phyloP scores from a whole-genome alignment of 2,888 invertebrate species.

The Coenonympha glycerion region DNA sequence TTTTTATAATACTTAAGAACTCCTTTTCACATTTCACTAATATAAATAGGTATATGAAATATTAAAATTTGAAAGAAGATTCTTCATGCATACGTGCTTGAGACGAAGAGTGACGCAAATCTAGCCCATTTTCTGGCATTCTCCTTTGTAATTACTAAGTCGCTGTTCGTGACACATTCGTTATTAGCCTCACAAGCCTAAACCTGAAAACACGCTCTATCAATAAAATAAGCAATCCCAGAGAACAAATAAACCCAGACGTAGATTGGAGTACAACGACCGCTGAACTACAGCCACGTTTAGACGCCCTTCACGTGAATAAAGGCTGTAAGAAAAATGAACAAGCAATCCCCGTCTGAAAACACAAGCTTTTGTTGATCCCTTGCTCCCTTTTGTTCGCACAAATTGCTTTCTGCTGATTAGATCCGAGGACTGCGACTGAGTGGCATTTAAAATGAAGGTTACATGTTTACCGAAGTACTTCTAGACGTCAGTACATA shows the following conservation, averaged over 20 bases:
- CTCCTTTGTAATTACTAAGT: no score
- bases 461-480: background rate
- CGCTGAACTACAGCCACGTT: background rate
- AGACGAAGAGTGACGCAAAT: no score
- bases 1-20: no score
- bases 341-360: constrained; percentile 8
- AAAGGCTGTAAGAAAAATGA: constrained; percentile 12
- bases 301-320: constrained; percentile 9
- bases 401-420: constrained; percentile 14
- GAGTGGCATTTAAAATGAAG: background rate
- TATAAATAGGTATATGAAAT: no score
- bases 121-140: no score
- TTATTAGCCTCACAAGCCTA: no score
- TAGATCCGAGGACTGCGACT: constrained; percentile 8
- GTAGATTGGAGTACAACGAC: background rate
- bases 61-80: no score
- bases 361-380: constrained; percentile 13
- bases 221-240: background rate
- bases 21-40: no score
- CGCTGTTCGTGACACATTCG: no score
- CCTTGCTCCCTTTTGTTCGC: constrained; percentile 1
- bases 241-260: background rate
- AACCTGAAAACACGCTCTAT: no score
- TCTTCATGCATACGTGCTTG: no score
- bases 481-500: no score